Base-by-base conservation (phyloP, 64 coral and sea anemone species). In the Dendrophyllia cribrosa region DNA sequence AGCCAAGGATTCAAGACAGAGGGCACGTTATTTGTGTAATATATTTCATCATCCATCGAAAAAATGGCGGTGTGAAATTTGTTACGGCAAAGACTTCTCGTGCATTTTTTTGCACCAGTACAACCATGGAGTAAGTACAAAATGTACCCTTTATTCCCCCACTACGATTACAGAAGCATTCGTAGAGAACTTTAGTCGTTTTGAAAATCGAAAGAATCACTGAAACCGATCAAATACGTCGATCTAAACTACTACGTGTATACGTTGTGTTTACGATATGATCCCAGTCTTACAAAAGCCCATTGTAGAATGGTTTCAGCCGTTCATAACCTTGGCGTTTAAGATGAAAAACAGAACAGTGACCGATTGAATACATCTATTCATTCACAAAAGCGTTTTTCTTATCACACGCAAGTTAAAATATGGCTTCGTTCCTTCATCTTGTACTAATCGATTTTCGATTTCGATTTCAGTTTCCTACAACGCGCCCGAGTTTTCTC, bases 71-170 rank as follows among this genome's bases (percentile, higher is more conserved):
- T 82, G 87, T 97, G 80, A 73, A 12, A 80, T 64, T 45, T 82
- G 90, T 86, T 26, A 15, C 45, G 82, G 88, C 82, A 74, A 86
- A 75, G 43, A n/a, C 87, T 82, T 83, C 0, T 62, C 59, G 77
- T 74, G 74, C 87, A 93, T 66, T 78, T 92, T 66, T 70, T 91
- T 93, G 91, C 91, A 87, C 74, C 49, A 1, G 71, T 97, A 67
- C 94, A 97, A 91, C 66, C 95, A 97, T 97, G 95, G 95, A 82
- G 95, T 97, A 90, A 97, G 95, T 97, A 97, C 52, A 47, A 26
- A 19, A 19, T 51, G 5, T 4, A 7, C 34, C 46, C 0, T 10
- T 52, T 56, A 9, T 48, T 26, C 44, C 4, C 74, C 34, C 15
- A 4, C 24, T 60, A 26, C 11, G 25, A 45, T 56, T 1, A 69